These are phyloP conservation scores for Cryptus viduatorius DNA, from an alignment of 2,888 invertebrate genomes.

Conservation along the genomic window DNA sequence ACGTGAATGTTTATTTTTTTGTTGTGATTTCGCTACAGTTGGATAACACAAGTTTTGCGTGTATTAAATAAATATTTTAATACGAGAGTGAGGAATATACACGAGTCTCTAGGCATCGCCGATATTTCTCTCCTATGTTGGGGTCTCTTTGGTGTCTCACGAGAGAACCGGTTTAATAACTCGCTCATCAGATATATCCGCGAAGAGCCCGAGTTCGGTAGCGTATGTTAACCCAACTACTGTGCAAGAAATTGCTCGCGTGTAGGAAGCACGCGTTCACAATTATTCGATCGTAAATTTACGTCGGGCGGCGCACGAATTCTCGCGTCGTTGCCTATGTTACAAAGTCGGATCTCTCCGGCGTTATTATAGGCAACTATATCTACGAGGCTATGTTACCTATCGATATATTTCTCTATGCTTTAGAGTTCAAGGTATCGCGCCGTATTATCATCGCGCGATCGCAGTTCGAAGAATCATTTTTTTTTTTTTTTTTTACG, in stretches of 20 bases:
- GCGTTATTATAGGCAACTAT: neutral
- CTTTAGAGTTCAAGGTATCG: neutral
- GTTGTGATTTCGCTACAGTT: constrained; percentile 35
- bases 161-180: constrained; percentile 64
- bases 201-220: constrained; percentile 57
- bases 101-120: constrained; percentile 48
- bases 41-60: neutral
- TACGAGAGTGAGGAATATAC: constrained; percentile 43
- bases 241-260: constrained; percentile 28
- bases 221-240: constrained; percentile 32
- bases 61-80: constrained; percentile 33
- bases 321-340: neutral
- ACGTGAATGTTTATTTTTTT: neutral
- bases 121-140: constrained; percentile 50
- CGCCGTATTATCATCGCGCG: constrained; percentile 5
- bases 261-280: constrained; percentile 67
- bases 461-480: neutral
- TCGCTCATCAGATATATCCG: constrained; percentile 65
- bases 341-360: constrained; percentile 1
- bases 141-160: constrained; percentile 34
- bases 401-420: neutral
- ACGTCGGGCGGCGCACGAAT: constrained; percentile 63
- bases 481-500: constrained; percentile 7
- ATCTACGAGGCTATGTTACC: neutral
- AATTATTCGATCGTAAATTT: constrained; percentile 77